Percentiles rank a stretch among this genome's conserved stretches.
phyloP scores from a whole-genome alignment of 2,113 vertebrate genomes.

The Tychaedon coryphoeus region DNA sequence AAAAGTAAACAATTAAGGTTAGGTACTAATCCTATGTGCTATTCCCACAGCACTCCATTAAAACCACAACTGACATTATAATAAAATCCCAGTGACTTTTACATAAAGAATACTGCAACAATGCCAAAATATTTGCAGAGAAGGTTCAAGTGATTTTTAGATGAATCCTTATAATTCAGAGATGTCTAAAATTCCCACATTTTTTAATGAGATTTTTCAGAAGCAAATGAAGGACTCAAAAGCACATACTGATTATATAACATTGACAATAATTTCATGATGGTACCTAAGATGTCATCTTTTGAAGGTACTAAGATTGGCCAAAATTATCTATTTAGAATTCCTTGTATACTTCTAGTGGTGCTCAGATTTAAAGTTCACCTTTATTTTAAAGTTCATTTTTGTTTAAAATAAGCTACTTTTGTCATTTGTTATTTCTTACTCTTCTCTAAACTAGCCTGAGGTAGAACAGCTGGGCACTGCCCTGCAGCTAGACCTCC shows the following conservation, averaged over 20 bases:
- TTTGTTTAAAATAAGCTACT: background rate
- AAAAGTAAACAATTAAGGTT: background rate
- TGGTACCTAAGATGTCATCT: background rate
- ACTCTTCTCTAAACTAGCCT: background rate
- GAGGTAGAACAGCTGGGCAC: background rate
- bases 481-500: background rate
- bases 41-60: background rate
- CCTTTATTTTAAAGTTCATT: background rate
- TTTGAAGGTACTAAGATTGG: background rate
- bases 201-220: background rate
- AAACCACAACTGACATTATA: background rate
- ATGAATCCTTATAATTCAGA: background rate
- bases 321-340: background rate
- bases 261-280: background rate
- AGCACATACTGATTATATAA: background rate
- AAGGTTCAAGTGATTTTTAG: background rate
- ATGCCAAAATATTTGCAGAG: slow-evolving; percentile 22
- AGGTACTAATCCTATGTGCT: background rate
- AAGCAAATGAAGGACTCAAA: background rate
- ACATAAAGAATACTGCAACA: background rate
- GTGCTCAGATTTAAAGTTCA: background rate
- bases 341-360: background rate
- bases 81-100: background rate
- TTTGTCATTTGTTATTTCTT: background rate
- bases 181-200: background rate